Conservation (phyloP, 1,140 invertebrate species). For the Patella vulgata region DNA sequence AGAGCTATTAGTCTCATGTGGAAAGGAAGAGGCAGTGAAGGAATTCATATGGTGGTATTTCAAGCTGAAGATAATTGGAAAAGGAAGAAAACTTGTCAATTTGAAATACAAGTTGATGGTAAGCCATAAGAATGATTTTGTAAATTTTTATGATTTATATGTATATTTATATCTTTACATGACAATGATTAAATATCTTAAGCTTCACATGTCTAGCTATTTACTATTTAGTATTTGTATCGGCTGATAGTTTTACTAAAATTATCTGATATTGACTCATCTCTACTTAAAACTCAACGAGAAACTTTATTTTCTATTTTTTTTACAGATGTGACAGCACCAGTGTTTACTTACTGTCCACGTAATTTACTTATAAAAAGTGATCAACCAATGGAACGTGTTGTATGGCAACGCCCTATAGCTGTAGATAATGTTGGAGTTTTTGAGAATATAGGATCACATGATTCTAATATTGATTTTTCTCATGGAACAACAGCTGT, state of each 20-base stretch:
- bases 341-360: slow-evolving; percentile 48
- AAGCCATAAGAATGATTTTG: slow-evolving; percentile 3
- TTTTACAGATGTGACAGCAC: slow-evolving; percentile 39
- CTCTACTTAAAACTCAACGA: too few species aligned
- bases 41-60: slow-evolving; percentile 31
- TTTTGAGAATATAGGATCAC: slow-evolving; percentile 20
- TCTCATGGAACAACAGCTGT: slow-evolving; percentile 32
- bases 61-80: slow-evolving; percentile 38
- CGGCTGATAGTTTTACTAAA: too few species aligned
- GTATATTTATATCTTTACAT: too few species aligned
- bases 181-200: too few species aligned
- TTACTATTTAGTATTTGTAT: too few species aligned
- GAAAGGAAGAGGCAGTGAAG: slow-evolving; percentile 26
- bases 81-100: slow-evolving; percentile 36
- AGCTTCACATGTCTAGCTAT: too few species aligned
- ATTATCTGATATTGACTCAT: too few species aligned
- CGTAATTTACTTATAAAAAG: slow-evolving; percentile 39
- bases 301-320: too few species aligned
- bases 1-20: slow-evolving; percentile 30
- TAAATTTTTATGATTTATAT: too few species aligned
- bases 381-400: slow-evolving; percentile 19
- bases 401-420: slow-evolving; percentile 40
- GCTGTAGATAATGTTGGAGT: slow-evolving; percentile 44
- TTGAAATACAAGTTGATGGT: slow-evolving; percentile 38
- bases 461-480: slow-evolving; percentile 40